Evolutionary conservation across 2,797 vertebrate genomes (phyloP).

Genomic region (Eulemur mongoz): DNA sequence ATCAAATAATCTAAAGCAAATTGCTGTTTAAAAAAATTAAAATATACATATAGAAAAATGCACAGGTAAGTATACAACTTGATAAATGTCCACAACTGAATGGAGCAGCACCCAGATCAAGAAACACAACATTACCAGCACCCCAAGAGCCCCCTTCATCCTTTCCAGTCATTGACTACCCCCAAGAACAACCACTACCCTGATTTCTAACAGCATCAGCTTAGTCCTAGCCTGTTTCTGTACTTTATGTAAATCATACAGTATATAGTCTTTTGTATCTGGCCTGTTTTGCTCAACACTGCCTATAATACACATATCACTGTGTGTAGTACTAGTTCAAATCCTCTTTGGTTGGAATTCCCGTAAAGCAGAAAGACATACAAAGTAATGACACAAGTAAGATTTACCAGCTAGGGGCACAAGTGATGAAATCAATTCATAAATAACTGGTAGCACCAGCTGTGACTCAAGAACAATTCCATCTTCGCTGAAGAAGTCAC

Average conservation of each 20-base stretch:
- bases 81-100: neutral
- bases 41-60: neutral
- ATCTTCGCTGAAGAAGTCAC: constrained; percentile 95
- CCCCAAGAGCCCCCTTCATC: neutral
- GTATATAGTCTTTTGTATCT: neutral
- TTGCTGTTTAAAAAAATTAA: neutral
- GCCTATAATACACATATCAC: neutral
- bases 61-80: neutral
- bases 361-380: neutral
- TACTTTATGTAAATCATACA: neutral
- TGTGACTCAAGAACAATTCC: constrained; percentile 94
- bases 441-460: constrained; percentile 92
- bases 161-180: neutral
- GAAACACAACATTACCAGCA: neutral
- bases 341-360: neutral
- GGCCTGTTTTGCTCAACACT: neutral
- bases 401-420: constrained; percentile 90
- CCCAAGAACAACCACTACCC: neutral
- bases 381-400: neutral
- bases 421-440: constrained; percentile 92
- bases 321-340: neutral
- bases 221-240: neutral
- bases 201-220: neutral
- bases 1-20: constrained; percentile 5
- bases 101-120: neutral